Evolutionary conservation across 2,888 invertebrate genomes (phyloP).

Genomic region (Tetanocera ferruginea): DNA sequence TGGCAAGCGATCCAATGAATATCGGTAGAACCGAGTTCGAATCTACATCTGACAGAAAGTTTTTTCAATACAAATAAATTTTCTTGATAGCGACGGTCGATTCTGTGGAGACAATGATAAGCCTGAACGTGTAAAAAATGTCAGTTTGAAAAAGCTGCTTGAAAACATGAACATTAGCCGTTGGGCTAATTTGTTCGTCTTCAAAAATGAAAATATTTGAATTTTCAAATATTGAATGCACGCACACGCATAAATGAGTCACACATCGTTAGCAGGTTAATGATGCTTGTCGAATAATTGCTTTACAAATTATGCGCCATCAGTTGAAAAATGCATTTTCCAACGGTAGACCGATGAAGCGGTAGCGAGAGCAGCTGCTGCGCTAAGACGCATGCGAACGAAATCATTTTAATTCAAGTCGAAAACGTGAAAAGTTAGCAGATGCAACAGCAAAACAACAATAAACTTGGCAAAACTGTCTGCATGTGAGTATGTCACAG

Average conservation of each 20-base stretch:
- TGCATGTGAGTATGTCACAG: background rate
- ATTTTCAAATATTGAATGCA: background rate
- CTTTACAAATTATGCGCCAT: background rate
- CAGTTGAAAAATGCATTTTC: background rate
- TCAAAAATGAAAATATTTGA: background rate
- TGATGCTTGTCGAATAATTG: background rate
- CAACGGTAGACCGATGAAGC: background rate
- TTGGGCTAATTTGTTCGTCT: background rate
- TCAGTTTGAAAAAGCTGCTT: background rate
- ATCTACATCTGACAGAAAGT: no score
- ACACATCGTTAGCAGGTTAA: background rate
- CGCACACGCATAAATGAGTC: background rate
- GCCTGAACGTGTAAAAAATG: background rate
- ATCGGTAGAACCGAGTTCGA: no score
- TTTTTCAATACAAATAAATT: background rate
- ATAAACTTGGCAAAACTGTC: background rate
- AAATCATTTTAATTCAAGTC: background rate
- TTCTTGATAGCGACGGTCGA: background rate
- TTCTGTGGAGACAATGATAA: background rate
- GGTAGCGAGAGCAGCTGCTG: background rate
- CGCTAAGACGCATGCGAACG: background rate
- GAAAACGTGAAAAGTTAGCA: no score
- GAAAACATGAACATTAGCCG: no score
- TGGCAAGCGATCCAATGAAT: no score
- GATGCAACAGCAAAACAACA: no score